Conservation (phyloP, 1,140 invertebrate species). For the Lutraria rhynchaena region DNA sequence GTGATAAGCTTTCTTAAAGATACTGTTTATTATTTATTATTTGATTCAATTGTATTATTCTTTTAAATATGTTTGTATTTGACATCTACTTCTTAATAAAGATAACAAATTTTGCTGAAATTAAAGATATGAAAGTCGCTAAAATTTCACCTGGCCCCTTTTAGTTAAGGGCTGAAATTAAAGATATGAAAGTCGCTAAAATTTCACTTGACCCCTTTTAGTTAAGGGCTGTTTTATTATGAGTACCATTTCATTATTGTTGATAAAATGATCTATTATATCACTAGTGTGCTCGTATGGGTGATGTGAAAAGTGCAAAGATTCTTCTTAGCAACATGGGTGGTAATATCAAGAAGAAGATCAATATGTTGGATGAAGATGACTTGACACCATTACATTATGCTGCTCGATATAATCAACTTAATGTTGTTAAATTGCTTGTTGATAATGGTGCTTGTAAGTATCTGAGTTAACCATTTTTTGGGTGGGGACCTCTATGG, state of each 20-base stretch:
- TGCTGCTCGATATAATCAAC: slow-evolving; percentile 80
- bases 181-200: slow-evolving; percentile 4
- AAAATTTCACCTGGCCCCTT: no score
- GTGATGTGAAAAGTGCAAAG: slow-evolving; percentile 71
- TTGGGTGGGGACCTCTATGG: no score
- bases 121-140: no score
- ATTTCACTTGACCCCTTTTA: neutral
- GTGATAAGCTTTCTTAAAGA: no score
- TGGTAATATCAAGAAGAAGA: slow-evolving; percentile 68
- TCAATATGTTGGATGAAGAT: slow-evolving; percentile 81
- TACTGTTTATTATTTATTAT: no score
- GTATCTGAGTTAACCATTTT: no score
- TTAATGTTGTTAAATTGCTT: slow-evolving; percentile 42
- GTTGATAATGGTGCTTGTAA: slow-evolving; percentile 51
- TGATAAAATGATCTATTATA: neutral
- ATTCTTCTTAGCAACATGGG: slow-evolving; percentile 67
- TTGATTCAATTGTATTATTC: neutral
- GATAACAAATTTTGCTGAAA: no score
- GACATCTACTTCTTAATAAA: neutral
- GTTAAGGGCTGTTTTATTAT: neutral
- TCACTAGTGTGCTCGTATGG: slow-evolving; percentile 77
- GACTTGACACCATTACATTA: slow-evolving; percentile 82
- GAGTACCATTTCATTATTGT: neutral
- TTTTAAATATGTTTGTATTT: neutral
- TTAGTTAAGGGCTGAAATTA: no score